These are phyloP conservation scores for Drosophila watanabei DNA, from an alignment of 1,140 invertebrate genomes.

Conservation along the genomic window DNA sequence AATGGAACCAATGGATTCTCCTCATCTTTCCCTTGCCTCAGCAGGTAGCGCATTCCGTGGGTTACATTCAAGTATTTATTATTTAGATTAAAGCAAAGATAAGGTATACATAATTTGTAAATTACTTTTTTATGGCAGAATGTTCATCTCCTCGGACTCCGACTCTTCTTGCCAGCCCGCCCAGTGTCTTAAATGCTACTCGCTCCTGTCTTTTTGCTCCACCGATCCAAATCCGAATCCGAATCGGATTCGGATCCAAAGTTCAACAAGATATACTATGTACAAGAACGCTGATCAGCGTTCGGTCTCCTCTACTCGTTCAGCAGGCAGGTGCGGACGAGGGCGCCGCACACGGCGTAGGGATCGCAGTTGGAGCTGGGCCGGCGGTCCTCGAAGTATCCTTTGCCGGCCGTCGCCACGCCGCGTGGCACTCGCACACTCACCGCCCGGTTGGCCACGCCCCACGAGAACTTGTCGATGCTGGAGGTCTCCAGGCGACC, in stretches of 20 bases:
- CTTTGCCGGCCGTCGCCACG: constrained; percentile 92
- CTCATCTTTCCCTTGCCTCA: no score
- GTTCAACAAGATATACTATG: constrained; percentile 36
- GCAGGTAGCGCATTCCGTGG: background rate
- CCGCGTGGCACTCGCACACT: constrained; percentile 92
- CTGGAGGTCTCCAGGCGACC: constrained; percentile 93
- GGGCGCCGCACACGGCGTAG: constrained; percentile 90
- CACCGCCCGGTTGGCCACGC: constrained; percentile 90
- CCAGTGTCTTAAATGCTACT: constrained; percentile 37
- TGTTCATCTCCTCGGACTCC: background rate
- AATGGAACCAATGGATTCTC: background rate
- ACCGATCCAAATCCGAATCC: constrained; percentile 4
- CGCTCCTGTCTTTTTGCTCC: constrained; percentile 39
- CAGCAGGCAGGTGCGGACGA: constrained; percentile 90
- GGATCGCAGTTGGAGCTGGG: constrained; percentile 96
- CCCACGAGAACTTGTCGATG: constrained; percentile 93
- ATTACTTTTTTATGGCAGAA: constrained; percentile 43
- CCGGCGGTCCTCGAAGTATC: constrained; percentile 95
- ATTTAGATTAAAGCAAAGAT: constrained; percentile 45
- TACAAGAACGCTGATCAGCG: constrained; percentile 40
- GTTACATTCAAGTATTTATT: constrained; percentile 33
- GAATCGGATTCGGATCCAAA: constrained; percentile 9
- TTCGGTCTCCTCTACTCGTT: constrained; percentile 77
- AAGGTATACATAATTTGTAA: constrained; percentile 49
- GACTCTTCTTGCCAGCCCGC: constrained; percentile 19